Conservation (phyloP, 2,888 invertebrate species). For the Nephrotoma flavescens region DNA sequence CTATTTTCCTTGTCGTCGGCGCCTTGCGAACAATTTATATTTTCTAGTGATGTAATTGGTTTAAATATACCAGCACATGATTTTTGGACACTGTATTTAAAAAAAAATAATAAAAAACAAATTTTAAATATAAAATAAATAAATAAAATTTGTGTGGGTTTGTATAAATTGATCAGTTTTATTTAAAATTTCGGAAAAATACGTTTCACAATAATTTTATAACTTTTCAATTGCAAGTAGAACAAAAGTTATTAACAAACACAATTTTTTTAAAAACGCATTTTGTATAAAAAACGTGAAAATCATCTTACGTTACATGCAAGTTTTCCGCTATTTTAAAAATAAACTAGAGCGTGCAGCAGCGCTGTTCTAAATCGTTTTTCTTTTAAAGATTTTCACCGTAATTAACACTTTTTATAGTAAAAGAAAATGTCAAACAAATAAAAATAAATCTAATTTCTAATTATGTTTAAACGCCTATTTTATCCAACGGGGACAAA, state of each 20-base stretch:
- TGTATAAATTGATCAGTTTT: not conserved
- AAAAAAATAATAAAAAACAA: not conserved
- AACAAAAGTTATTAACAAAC: not conserved
- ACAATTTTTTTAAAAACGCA: not conserved
- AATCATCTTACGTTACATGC: not conserved
- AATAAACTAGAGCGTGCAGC: not conserved
- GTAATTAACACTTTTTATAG: not conserved
- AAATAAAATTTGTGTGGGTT: not conserved
- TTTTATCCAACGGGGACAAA: not conserved
- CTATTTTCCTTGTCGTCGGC: not conserved
- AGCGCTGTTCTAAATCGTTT: not conserved
- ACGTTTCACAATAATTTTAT: not conserved
- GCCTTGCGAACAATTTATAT: constrained; percentile 13
- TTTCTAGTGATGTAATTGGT: constrained; percentile 25
- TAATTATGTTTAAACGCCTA: not conserved
- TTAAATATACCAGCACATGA: constrained; percentile 21
- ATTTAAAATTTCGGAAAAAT: not conserved
- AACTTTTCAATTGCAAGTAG: not conserved
- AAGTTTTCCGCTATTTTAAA: not conserved
- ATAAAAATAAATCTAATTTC: not conserved
- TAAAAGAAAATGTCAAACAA: not conserved
- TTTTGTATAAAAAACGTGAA: not conserved
- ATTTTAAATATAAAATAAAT: not conserved
- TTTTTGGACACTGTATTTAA: not conserved
- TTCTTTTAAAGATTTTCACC: too few species aligned